These are phyloP conservation scores for Emys orbicularis DNA, from an alignment of 2,797 vertebrate species.

Conservation along the genomic window DNA sequence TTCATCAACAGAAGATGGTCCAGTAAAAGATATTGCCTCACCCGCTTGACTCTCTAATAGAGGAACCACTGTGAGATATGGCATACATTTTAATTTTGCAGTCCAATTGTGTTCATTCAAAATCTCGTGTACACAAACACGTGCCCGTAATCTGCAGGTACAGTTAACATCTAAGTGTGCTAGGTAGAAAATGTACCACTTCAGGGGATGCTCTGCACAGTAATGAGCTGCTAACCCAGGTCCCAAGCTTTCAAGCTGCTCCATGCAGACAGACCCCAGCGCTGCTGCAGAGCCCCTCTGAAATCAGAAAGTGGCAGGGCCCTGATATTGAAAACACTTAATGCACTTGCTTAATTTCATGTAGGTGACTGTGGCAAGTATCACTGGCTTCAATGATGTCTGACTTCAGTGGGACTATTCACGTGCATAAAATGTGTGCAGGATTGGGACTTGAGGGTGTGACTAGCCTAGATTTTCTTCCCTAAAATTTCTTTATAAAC, in stretches of 20 bases:
- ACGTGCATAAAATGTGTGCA: accelerated
- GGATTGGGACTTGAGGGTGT: not conserved
- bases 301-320: not conserved
- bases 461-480: not conserved
- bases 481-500: not conserved
- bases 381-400: accelerated
- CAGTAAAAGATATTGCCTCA: not conserved
- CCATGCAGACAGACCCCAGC: not conserved
- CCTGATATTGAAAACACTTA: not conserved
- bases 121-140: not conserved
- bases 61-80: not conserved
- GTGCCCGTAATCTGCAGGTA: not conserved
- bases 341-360: no score
- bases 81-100: not conserved
- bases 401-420: not conserved
- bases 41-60: not conserved
- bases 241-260: not conserved
- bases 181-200: not conserved
- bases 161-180: not conserved
- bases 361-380: accelerated
- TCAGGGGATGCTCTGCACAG: not conserved
- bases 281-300: accelerated
- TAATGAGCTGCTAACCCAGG: not conserved
- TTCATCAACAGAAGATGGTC: not conserved
- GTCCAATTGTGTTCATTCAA: accelerated